phyloP scores from a whole-genome alignment of 1,140 invertebrate species.

The Leptinotarsa lineolata region DNA sequence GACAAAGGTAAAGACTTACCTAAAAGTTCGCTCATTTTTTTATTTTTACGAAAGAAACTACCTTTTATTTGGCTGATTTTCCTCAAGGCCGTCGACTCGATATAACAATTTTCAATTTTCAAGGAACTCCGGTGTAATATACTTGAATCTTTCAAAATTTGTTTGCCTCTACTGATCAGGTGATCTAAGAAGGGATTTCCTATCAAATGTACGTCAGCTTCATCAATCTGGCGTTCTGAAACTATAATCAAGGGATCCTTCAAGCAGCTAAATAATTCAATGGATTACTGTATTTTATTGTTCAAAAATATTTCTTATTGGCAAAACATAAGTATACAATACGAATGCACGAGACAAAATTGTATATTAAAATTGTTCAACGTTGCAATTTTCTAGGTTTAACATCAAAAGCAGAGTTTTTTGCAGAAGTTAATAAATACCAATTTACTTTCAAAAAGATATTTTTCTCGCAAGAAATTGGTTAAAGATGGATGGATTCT shows the following conservation, averaged over 20 bases:
- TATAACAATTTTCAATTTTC: constrained; percentile 13
- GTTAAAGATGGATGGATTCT: too few relatives aligned
- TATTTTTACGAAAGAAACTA: neutral
- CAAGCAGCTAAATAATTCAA: neutral
- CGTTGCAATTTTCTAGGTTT: too few relatives aligned
- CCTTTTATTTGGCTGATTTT: constrained; percentile 25
- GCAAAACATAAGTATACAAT: too few relatives aligned
- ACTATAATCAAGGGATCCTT: neutral
- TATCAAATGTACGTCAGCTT: neutral
- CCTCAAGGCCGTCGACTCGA: constrained; percentile 1
- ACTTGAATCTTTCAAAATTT: constrained; percentile 41
- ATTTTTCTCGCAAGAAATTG: too few relatives aligned
- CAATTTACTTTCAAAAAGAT: too few relatives aligned
- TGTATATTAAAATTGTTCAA: too few relatives aligned
- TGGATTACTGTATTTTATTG: too few relatives aligned
- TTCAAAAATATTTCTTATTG: too few relatives aligned
- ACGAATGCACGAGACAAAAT: too few relatives aligned
- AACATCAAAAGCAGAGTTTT: too few relatives aligned
- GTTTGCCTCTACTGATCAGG: constrained; percentile 34
- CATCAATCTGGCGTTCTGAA: neutral
- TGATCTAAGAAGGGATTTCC: constrained; percentile 32
- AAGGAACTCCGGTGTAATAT: constrained; percentile 36
- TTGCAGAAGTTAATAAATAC: too few relatives aligned
- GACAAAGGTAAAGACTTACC: constrained; percentile 27
- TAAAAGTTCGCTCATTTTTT: neutral